A percentile compares a stretch with the other conserved stretches of the same genome.
Conservation (phyloP, 2,888 invertebrate species). For the Pammene aurita region DNA sequence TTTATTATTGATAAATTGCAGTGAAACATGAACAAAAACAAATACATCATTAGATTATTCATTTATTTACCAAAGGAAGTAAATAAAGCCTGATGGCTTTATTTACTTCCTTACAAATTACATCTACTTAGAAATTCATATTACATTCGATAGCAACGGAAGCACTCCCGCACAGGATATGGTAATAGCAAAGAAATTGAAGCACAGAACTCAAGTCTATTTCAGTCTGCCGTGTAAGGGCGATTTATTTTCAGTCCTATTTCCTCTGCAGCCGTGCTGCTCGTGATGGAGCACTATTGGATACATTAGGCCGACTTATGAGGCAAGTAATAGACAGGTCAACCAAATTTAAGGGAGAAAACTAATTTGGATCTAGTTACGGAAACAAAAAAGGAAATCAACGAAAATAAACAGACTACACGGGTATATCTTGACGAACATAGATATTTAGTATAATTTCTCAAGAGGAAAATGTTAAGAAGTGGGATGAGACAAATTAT, state of each 20-base stretch:
- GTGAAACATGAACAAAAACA: slow-evolving; percentile 1
- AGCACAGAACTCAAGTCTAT: slow-evolving; percentile 71
- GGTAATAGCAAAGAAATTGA: slow-evolving; percentile 78
- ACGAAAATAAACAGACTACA: background rate
- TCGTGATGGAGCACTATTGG: slow-evolving; percentile 55
- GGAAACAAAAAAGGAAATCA: slow-evolving; percentile 10
- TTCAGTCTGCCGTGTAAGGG: slow-evolving; percentile 77
- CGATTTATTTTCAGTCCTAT: slow-evolving; percentile 80
- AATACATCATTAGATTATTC: background rate
- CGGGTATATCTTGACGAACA: background rate
- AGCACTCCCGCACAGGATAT: slow-evolving; percentile 70
- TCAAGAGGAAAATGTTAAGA: slow-evolving; percentile 57
- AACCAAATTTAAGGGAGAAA: slow-evolving; percentile 26
- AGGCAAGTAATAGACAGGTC: slow-evolving; percentile 41
- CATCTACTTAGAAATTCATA: slow-evolving; percentile 28
- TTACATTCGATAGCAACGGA: slow-evolving; percentile 37
- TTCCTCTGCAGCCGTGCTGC: slow-evolving; percentile 68
- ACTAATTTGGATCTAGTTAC: slow-evolving; percentile 18
- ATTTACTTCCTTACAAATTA: too few species aligned
- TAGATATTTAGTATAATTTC: slow-evolving; percentile 19
- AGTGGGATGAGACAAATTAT: slow-evolving; percentile 65
- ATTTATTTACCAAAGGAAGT: slow-evolving; percentile 12
- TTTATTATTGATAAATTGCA: background rate
- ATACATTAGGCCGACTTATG: slow-evolving; percentile 52
- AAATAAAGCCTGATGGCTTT: too few species aligned